Percentiles rank a stretch among this genome's conserved stretches.
Conservation (phyloP, 2,888 invertebrate species). For the Oasisia sp. region DNA sequence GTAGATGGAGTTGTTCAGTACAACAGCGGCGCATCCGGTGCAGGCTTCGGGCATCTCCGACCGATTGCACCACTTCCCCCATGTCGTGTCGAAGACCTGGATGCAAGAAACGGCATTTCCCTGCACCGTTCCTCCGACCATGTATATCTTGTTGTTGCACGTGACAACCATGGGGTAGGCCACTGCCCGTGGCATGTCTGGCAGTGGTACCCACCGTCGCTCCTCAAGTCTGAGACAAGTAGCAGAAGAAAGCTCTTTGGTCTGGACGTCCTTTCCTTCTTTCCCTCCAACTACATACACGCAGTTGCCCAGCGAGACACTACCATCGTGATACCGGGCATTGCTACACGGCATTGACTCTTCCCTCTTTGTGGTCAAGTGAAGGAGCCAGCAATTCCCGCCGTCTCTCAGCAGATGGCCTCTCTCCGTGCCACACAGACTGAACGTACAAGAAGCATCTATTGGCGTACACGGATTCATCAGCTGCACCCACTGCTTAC, state of each 20-base stretch:
- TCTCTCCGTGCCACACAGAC: constrained; percentile 26
- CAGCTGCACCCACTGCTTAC: constrained; percentile 34
- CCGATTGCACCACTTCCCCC: constrained; percentile 34
- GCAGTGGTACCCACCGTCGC: constrained; percentile 23
- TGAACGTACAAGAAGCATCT: constrained; percentile 34
- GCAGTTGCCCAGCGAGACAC: constrained; percentile 32
- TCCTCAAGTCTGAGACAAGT: constrained; percentile 7
- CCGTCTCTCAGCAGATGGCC: constrained; percentile 31
- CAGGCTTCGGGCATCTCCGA: constrained; percentile 37
- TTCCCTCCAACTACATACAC: constrained; percentile 38
- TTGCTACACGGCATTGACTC: constrained; percentile 29
- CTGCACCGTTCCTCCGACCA: constrained; percentile 36
- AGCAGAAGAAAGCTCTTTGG: constrained; percentile 26
- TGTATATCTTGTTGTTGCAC: constrained; percentile 32
- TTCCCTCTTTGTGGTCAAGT: constrained; percentile 32
- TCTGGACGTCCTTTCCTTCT: constrained; percentile 36
- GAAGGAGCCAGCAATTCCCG: constrained; percentile 37
- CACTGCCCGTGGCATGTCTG: constrained; percentile 30
- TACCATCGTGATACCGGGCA: constrained; percentile 32
- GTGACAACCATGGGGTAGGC: constrained; percentile 35
- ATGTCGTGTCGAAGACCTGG: constrained; percentile 32
- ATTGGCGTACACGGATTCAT: constrained; percentile 34
- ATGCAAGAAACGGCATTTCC: constrained; percentile 24
- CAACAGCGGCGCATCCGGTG: constrained; percentile 32
- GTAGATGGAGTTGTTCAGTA: constrained; percentile 36